These are phyloP conservation scores for Nephrocerus scutellatus DNA, from an alignment of 2,888 invertebrate genomes.

Conservation along the genomic window DNA sequence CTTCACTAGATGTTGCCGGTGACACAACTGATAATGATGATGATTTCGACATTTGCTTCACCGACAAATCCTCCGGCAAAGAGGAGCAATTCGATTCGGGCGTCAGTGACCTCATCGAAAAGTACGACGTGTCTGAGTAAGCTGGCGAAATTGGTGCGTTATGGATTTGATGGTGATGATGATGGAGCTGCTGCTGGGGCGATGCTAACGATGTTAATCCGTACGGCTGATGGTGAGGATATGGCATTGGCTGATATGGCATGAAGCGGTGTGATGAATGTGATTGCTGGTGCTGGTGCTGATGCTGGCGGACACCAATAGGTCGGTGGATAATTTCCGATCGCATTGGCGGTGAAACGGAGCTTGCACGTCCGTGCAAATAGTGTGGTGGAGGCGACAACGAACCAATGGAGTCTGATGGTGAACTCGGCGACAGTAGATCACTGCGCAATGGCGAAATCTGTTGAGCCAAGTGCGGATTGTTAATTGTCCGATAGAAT, in stretches of 20 bases:
- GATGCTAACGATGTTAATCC: constrained; percentile 21
- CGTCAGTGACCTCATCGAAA: constrained; percentile 45
- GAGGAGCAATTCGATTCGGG: constrained; percentile 45
- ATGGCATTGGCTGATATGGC: constrained; percentile 35
- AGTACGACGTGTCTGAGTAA: constrained; percentile 46
- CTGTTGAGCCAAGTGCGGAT: constrained; percentile 36
- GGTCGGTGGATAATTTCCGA: constrained; percentile 41
- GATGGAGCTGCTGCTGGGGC: constrained; percentile 17
- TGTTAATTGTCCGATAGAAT: constrained; percentile 44
- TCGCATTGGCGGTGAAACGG: constrained; percentile 45
- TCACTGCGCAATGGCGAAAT: constrained; percentile 41
- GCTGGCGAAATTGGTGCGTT: constrained; percentile 47
- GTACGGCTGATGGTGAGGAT: constrained; percentile 25
- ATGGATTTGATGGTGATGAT: constrained; percentile 25
- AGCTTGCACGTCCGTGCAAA: constrained; percentile 43
- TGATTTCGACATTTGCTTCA: constrained; percentile 34
- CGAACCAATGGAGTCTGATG: constrained; percentile 43
- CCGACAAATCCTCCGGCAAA: constrained; percentile 44
- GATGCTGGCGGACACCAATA: constrained; percentile 35
- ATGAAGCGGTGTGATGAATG: constrained; percentile 30
- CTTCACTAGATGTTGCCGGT: too few relatives aligned
- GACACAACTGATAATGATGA: too few relatives aligned
- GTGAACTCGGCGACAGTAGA: constrained; percentile 42
- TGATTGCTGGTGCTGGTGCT: constrained; percentile 22
- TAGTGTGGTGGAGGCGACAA: constrained; percentile 45